A percentile compares a stretch with the other conserved stretches of the same genome.
Evolutionary conservation across 2,797 vertebrate genomes (phyloP).

Genomic region (Pseudomugil tenellus): DNA sequence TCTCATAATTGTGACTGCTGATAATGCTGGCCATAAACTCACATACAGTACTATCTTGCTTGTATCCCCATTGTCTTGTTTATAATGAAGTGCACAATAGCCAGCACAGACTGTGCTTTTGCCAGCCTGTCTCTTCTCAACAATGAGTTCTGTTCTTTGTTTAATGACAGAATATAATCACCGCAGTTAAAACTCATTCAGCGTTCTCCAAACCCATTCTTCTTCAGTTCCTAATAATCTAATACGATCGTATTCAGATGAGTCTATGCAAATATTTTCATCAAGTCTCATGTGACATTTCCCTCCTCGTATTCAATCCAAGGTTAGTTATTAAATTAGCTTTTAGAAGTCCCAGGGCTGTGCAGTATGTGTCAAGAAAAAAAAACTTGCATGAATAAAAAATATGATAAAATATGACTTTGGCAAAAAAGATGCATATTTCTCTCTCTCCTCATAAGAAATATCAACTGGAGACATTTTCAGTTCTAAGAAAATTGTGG

Average conservation of each 20-base stretch:
- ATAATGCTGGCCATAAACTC: conserved; percentile 31
- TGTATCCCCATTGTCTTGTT: conserved; percentile 46
- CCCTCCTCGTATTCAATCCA: conserved; percentile 23
- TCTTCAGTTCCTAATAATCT: conserved; percentile 23
- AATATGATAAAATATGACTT: conserved; percentile 52
- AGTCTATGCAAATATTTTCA: conserved; percentile 54
- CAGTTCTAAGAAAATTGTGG: conserved; percentile 9
- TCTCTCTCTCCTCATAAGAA: conserved; percentile 29
- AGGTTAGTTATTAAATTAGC: conserved; percentile 41
- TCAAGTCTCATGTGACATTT: conserved; percentile 35
- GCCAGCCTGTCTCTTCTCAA: conserved; percentile 30
- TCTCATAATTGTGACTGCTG: conserved; percentile 39
- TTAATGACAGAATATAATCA: conserved; percentile 40
- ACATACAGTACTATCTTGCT: conserved; percentile 34
- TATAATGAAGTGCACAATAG: conserved; percentile 36
- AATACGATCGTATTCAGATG: conserved; percentile 39
- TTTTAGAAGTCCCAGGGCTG: conserved; percentile 17
- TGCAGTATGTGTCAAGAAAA: conserved; percentile 28
- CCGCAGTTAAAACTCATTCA: conserved; percentile 18
- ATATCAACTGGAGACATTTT: conserved; percentile 49
- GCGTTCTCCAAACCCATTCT: conserved; percentile 5
- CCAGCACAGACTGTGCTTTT: conserved; percentile 31
- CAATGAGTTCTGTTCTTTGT: conserved; percentile 47
- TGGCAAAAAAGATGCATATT: conserved; percentile 37
- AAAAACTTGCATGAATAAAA: conserved; percentile 43